Evolutionary conservation across 2,797 vertebrate species (phyloP), one percentile per base, ranked within the genome.

Genomic region (Sebastes wilsoni): DNA sequence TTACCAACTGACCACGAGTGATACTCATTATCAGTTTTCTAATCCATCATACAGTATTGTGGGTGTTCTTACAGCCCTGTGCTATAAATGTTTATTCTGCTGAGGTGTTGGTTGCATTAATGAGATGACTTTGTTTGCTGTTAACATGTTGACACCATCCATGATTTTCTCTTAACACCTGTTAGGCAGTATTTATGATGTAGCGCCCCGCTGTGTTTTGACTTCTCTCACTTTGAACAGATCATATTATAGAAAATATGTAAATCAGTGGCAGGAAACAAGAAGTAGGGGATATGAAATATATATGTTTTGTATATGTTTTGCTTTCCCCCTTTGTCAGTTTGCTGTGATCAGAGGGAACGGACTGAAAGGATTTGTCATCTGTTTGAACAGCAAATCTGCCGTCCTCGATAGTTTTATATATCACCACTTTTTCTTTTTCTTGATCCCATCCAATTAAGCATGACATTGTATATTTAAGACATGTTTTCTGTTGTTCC

Each of bases 391-490:
- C 62, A 62, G 61, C 22, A 22, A 79, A 82, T 74, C 79, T 81
- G 49, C 59, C 28, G 5, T 46, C 54, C 27, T 66, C 18, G 30
- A 81, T 60, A 56, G 14, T 71, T 73, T 77, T 61, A 52, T 59
- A 62, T 80, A 67, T 20, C 42, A 18, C 42, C 42, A 46, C 42
- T 46, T 46, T 16, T 42, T 42, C n/a, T 11, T 84, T 84, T 64
- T 42, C 88, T 75, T 68, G 9, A 86, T 77, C 55, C 30, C 27
- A 22, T 66, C 77, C 78, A 86, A 87, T 92, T 91, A 83, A 88
- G 77, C 79, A 85, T 88, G 81, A 75, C 72, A 81, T 79, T 84
- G 70, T 87, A 77, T 88, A 83, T 89, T 88, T 82, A 84, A 42
- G 59, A 79, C 36, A 14, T 79, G 20, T 83, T 84, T 79, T 38